These are phyloP conservation scores for Chrysina gloriosa DNA, from an alignment of 2,888 invertebrate genomes.

Conservation along the genomic window DNA sequence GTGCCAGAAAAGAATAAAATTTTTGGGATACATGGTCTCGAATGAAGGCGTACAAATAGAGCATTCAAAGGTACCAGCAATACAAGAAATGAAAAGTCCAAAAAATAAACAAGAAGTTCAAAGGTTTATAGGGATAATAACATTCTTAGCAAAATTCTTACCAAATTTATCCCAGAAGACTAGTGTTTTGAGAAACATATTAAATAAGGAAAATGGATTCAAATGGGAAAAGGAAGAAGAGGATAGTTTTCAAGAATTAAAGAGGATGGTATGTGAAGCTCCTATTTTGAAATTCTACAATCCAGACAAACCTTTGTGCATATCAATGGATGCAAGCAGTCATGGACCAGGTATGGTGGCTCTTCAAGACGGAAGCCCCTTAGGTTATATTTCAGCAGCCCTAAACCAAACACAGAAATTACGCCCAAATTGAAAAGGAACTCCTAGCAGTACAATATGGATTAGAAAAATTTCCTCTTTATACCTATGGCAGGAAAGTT, in stretches of 20 bases:
- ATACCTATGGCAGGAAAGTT: not conserved
- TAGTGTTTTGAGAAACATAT: not conserved
- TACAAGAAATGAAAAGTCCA: no score
- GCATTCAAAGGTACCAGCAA: no score
- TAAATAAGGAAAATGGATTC: not conserved
- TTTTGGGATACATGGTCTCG: no score
- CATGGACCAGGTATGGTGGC: not conserved
- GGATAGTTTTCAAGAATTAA: not conserved
- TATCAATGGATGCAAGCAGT: not conserved
- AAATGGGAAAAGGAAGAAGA: conserved; percentile 1
- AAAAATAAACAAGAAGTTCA: no score
- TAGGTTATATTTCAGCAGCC: conserved; percentile 1
- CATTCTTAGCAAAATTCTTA: not conserved
- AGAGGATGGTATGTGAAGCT: not conserved
- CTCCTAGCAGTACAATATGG: not conserved
- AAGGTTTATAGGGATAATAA: not conserved
- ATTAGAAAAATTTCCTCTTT: not conserved
- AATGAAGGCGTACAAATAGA: no score
- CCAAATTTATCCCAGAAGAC: not conserved
- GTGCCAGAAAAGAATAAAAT: not conserved
- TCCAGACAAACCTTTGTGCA: not conserved
- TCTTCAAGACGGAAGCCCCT: not conserved
- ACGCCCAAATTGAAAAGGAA: not conserved
- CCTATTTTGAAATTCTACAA: not conserved
- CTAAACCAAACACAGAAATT: not conserved